Conservation (phyloP, 2,888 invertebrate genomes). For the Tigriopus californicus region DNA sequence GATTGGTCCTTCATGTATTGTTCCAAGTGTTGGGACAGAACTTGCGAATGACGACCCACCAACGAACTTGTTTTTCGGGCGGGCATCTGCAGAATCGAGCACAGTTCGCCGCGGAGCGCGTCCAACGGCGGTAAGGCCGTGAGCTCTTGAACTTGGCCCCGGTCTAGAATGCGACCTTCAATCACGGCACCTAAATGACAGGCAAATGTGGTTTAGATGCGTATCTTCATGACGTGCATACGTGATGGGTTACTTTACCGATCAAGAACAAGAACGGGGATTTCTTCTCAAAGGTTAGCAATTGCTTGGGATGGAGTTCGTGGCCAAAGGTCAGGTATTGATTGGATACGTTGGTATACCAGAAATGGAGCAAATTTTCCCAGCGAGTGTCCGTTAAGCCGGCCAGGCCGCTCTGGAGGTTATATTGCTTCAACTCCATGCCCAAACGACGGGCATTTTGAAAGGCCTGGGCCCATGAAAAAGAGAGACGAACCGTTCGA, state of each 20-base stretch:
- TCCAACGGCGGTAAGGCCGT: neutral
- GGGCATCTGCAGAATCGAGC: neutral
- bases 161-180: neutral
- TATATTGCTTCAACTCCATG: neutral
- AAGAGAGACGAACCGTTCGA: neutral
- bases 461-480: neutral
- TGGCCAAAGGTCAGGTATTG: neutral
- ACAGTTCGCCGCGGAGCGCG: neutral
- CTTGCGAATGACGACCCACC: neutral
- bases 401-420: neutral
- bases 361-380: neutral
- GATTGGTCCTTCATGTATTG: conserved; percentile 2
- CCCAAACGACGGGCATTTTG: conserved; percentile 1
- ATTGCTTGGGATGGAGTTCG: neutral
- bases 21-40: neutral
- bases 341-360: neutral
- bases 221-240: neutral
- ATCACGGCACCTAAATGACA: neutral
- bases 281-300: conserved; percentile 1
- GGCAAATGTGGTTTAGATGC: neutral
- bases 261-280: neutral
- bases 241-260: neutral
- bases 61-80: neutral
- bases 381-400: neutral
- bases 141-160: neutral